Percentiles rank a stretch among this genome's conserved stretches.
Conservation (phyloP, 1,140 invertebrate species). For the Globodera rostochiensis region DNA sequence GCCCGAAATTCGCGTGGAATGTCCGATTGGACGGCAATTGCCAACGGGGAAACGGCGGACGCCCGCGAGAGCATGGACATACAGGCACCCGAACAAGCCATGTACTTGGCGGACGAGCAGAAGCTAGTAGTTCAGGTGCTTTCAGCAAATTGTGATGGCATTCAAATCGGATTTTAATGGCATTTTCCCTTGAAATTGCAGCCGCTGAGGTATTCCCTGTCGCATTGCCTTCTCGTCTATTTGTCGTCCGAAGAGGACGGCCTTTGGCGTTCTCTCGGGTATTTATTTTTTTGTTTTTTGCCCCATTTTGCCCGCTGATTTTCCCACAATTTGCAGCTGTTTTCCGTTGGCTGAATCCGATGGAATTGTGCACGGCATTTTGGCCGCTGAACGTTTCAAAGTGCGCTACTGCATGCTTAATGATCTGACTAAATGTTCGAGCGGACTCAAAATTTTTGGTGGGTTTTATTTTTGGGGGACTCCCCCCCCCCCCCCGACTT, state of each 20-base stretch:
- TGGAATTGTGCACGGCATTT: constrained; percentile 20
- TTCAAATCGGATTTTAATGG: constrained; percentile 14
- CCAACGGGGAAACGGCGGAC: constrained; percentile 40
- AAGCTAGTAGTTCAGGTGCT: constrained; percentile 45
- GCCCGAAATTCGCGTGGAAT: constrained; percentile 34
- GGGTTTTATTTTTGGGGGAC: neutral
- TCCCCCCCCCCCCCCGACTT: neutral
- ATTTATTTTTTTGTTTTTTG: neutral
- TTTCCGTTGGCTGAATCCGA: constrained; percentile 32
- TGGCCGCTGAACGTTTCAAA: constrained; percentile 32
- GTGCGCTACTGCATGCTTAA: constrained; percentile 29
- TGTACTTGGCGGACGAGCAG: constrained; percentile 38
- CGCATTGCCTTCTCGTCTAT: constrained; percentile 39
- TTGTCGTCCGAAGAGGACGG: constrained; percentile 28
- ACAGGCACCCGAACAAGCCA: constrained; percentile 31
- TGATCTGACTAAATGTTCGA: constrained; percentile 30
- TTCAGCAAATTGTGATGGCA: neutral
- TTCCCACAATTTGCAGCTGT: constrained; percentile 10
- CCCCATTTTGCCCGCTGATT: neutral
- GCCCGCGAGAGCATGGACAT: constrained; percentile 39
- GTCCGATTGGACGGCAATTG: constrained; percentile 52
- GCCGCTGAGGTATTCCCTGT: constrained; percentile 14
- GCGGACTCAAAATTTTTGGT: constrained; percentile 34
- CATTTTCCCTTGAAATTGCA: constrained; percentile 11
- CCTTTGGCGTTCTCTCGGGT: constrained; percentile 4